phyloP scores from a whole-genome alignment of 2,888 invertebrate genomes.

The Tetramorium bicarinatum region DNA sequence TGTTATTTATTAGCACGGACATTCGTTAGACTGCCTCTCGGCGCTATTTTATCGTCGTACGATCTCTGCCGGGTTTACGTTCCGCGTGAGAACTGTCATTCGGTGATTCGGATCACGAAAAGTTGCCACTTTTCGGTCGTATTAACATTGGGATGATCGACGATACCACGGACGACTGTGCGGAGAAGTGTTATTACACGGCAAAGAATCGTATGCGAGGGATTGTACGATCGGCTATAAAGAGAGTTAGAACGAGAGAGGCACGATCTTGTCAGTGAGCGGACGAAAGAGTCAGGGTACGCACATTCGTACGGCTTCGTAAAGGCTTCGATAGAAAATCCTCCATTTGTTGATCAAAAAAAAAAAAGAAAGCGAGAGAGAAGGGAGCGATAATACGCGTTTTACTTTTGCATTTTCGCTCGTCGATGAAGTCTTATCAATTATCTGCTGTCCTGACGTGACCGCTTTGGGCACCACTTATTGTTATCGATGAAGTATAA shows the following conservation, averaged over 20 bases:
- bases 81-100: constrained; percentile 30
- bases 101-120: constrained; percentile 13
- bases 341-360: constrained; percentile 62
- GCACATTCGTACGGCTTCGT: constrained; percentile 35
- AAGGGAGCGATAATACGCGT: constrained; percentile 47
- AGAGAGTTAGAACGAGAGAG: constrained; percentile 3
- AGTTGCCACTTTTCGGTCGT: neutral
- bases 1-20: neutral
- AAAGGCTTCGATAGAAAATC: constrained; percentile 54
- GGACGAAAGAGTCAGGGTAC: constrained; percentile 13
- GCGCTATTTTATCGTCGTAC: neutral
- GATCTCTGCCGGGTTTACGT: no score
- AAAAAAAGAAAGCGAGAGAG: neutral
- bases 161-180: constrained; percentile 22
- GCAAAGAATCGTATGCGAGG: constrained; percentile 16
- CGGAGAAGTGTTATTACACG: neutral
- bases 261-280: constrained; percentile 13
- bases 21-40: neutral
- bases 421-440: constrained; percentile 47
- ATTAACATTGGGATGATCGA: constrained; percentile 1
- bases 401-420: constrained; percentile 62
- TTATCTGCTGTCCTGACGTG: constrained; percentile 58
- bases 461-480: constrained; percentile 71
- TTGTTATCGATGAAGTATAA: constrained; percentile 68
- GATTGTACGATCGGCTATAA: constrained; percentile 19